Evolutionary conservation across 2,113 vertebrate genomes (phyloP), one percentile per base, ranked within the genome.

Genomic region (Lepus timidus): DNA sequence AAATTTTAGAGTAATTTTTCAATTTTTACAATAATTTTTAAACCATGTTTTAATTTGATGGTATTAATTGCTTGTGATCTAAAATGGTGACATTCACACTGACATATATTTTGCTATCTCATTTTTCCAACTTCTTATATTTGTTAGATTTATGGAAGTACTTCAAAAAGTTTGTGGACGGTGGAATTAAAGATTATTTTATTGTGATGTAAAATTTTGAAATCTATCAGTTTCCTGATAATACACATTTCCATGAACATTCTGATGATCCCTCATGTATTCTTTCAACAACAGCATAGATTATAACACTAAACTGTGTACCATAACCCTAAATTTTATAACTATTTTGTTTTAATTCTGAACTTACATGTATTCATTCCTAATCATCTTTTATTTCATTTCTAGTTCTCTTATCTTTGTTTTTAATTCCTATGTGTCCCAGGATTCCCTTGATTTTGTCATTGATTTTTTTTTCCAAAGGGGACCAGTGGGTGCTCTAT

Each of bases 371-470:
- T 44, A 79, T 49, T 90, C 36, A 61, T 61, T 93, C 23, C 9
- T 65, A 31, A 65, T 33, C 52, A 83, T 23, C 8, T 33, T 75
- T 85, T 39, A 65, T 91, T 68, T 76, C 44, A 83, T 74, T 90
- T 85, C 12, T n/a, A 39, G 58, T 85, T 80, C 11, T 44, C 9
- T 22, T 23, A 12, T 16, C 33, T 52, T 49, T 79, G 55, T 88
- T 79, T 88, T 71, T 39, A 55, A 73, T 84, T 71, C 52, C 16
- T 64, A 74, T 84, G 74, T 85, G 65, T 91, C n/a, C 11, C 14
- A 27, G 39, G 2, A 90, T 81, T 90, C 31, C 36, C 33, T 92
- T 68, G 31, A 79, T 75, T 85, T 62, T 85, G 78, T 81, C n/a
- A 70, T 44, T 96, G 23, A 74, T 65, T 31, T 74, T 51, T 51